A percentile compares a stretch with the other conserved stretches of the same genome.
Evolutionary conservation across 2,113 vertebrate species (phyloP).

Genomic region (Austrofundulus limnaeus): DNA sequence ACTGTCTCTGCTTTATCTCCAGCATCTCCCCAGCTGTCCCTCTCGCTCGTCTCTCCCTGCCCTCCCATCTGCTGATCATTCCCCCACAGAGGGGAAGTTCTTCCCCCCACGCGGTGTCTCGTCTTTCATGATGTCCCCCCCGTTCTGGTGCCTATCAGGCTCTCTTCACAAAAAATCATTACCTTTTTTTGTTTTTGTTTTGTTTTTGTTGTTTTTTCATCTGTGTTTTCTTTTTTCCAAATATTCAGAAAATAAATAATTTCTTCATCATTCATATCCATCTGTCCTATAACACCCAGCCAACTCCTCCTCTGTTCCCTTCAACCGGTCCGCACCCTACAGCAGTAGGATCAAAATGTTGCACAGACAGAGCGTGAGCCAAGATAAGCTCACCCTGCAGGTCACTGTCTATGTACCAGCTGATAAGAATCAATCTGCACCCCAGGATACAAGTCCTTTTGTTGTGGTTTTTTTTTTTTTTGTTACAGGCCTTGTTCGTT

Average conservation of each 20-base stretch:
- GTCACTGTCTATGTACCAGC: conserved; percentile 71
- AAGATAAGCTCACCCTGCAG: conserved; percentile 71
- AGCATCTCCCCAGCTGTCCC: conserved; percentile 65
- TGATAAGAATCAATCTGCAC: conserved; percentile 75
- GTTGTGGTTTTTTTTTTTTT: conserved; percentile 52
- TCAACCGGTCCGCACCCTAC: conserved; percentile 44
- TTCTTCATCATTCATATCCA: conserved; percentile 27
- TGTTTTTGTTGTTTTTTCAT: conserved; percentile 12
- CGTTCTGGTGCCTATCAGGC: conserved; percentile 38
- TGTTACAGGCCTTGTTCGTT: conserved; percentile 53
- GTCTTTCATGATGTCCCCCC: conserved; percentile 43
- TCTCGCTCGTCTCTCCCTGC: conserved; percentile 54
- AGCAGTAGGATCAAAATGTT: conserved; percentile 67
- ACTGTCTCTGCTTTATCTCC: conserved; percentile 59
- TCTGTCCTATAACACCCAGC: conserved; percentile 29
- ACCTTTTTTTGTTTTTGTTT: conserved; percentile 7
- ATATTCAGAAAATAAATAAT: conserved; percentile 16
- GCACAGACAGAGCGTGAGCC: conserved; percentile 61
- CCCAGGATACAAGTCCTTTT: conserved; percentile 61
- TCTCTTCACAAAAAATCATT: conserved; percentile 10
- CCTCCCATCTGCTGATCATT: conserved; percentile 74
- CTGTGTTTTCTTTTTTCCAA: conserved; percentile 6
- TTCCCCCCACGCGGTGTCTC: conserved; percentile 11
- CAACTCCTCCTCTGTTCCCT: conserved; percentile 32
- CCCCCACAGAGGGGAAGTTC: conserved; percentile 51